Conservation (phyloP, 2,888 invertebrate genomes). For the Ophonus ardosiacus region DNA sequence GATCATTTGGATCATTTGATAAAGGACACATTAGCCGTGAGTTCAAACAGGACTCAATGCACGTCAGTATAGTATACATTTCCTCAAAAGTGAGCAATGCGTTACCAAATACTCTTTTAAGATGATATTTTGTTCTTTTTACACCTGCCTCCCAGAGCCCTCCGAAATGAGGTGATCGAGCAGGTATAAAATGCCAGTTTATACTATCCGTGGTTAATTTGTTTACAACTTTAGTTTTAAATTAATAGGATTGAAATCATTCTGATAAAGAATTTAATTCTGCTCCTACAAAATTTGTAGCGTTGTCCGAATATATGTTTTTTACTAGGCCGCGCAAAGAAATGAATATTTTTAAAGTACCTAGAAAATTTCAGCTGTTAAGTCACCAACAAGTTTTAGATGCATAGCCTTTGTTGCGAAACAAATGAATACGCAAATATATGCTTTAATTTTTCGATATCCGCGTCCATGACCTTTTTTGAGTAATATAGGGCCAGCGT, state of each 20-base stretch:
- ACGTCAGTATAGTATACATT: constrained; percentile 66
- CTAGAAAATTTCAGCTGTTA: constrained; percentile 70
- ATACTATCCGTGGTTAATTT: too few relatives aligned
- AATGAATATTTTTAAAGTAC: constrained; percentile 70
- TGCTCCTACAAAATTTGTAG: background rate
- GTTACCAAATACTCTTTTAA: constrained; percentile 67
- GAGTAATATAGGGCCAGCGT: constrained; percentile 65
- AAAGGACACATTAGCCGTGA: constrained; percentile 65
- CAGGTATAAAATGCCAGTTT: too few relatives aligned
- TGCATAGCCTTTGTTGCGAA: constrained; percentile 70
- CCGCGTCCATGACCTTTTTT: constrained; percentile 59
- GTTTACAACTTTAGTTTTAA: too few relatives aligned
- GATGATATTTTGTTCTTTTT: too few relatives aligned
- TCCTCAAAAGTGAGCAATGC: constrained; percentile 67
- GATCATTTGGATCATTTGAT: constrained; percentile 57
- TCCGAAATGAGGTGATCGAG: too few relatives aligned
- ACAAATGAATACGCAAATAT: constrained; percentile 70
- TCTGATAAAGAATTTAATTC: constrained; percentile 60
- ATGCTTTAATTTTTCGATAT: constrained; percentile 65
- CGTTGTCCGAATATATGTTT: constrained; percentile 67
- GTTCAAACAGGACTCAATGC: constrained; percentile 68
- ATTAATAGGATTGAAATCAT: too few relatives aligned
- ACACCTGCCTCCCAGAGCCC: too few relatives aligned
- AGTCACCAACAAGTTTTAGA: constrained; percentile 69
- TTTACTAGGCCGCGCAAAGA: constrained; percentile 68